These are phyloP conservation scores for Cybosia mesomella DNA, from an alignment of 2,888 invertebrate genomes.

Conservation along the genomic window DNA sequence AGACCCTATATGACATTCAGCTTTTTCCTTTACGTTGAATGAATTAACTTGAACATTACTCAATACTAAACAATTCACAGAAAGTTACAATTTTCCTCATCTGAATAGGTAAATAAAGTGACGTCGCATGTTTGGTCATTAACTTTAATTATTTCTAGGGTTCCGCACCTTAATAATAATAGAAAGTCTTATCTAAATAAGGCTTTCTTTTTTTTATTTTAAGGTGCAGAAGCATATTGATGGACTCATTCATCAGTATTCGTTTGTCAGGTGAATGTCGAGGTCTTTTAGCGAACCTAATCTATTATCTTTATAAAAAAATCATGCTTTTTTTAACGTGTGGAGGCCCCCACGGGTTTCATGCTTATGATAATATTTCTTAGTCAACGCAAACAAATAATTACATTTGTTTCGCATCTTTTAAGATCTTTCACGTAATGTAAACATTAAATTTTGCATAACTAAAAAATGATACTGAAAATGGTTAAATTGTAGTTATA, in stretches of 20 bases:
- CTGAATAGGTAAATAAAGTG: constrained; percentile 2
- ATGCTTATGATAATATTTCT: neutral
- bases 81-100: constrained; percentile 27
- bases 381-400: neutral
- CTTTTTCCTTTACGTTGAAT: constrained; percentile 52
- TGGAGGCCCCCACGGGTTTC: too few species aligned
- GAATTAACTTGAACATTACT: constrained; percentile 43
- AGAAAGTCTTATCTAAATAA: too few species aligned
- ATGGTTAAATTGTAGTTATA: neutral
- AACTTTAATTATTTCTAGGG: constrained; percentile 11
- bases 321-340: too few species aligned
- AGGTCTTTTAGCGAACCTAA: too few species aligned
- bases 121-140: constrained; percentile 8
- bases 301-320: too few species aligned
- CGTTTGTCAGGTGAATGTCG: neutral
- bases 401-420: too few species aligned
- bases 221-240: too few species aligned
- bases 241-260: too few species aligned
- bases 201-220: too few species aligned
- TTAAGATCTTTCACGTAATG: too few species aligned
- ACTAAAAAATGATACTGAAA: neutral
- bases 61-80: constrained; percentile 22
- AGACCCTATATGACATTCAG: constrained; percentile 43
- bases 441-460: neutral
- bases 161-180: neutral